These are phyloP conservation scores for Drosophila takahashii DNA, from an alignment of 1,140 invertebrate genomes.

Conservation along the genomic window DNA sequence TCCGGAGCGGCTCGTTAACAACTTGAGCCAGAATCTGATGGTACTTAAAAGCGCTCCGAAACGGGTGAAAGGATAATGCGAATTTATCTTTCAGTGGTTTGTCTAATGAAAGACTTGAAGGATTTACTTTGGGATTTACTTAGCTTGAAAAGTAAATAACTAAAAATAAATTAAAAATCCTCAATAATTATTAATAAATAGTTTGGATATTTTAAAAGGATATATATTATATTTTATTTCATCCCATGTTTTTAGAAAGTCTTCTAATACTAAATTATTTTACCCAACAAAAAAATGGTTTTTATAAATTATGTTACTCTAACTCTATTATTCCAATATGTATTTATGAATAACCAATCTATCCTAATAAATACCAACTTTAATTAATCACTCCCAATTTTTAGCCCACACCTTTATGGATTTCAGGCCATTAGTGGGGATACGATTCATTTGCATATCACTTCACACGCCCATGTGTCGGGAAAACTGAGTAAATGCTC, in stretches of 20 bases:
- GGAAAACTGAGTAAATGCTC: slow-evolving; percentile 30
- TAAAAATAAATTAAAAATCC: background rate
- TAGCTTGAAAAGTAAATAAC: too few species aligned
- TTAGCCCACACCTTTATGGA: background rate
- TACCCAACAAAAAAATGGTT: too few species aligned
- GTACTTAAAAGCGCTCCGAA: slow-evolving; percentile 14
- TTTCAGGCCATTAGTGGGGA: slow-evolving; percentile 16
- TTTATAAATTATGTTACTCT: too few species aligned
- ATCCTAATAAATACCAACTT: background rate
- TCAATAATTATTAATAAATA: too few species aligned
- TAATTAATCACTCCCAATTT: background rate
- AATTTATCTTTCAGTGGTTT: background rate
- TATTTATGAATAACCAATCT: background rate
- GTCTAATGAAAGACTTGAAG: background rate
- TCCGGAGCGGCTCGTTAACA: slow-evolving; percentile 31
- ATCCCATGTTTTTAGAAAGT: too few species aligned
- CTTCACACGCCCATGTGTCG: slow-evolving; percentile 19
- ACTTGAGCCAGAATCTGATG: slow-evolving; percentile 30
- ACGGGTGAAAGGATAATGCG: slow-evolving; percentile 8
- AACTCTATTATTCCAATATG: too few species aligned
- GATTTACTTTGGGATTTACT: background rate
- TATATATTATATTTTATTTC: too few species aligned
- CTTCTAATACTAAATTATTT: too few species aligned
- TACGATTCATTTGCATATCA: slow-evolving; percentile 42
- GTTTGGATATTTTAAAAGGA: too few species aligned